A percentile compares a stretch with the other conserved stretches of the same genome.
Evolutionary conservation across 2,888 invertebrate species (phyloP).

Genomic region (Eupithecia pulchellata): DNA sequence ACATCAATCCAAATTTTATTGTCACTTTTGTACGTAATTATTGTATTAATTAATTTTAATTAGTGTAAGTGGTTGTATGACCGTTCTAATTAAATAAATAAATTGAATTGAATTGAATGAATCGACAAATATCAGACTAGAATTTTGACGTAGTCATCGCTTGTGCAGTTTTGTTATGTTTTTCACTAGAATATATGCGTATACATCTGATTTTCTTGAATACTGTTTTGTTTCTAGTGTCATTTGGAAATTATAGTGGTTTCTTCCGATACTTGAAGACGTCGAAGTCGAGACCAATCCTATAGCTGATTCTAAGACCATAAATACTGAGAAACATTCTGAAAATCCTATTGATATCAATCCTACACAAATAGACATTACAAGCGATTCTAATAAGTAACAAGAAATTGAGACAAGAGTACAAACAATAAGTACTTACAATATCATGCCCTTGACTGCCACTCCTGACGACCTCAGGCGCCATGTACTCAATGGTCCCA

Average conservation of each 20-base stretch:
- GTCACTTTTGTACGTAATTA: no score
- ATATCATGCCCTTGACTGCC: constrained; percentile 97
- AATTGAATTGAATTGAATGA: no score
- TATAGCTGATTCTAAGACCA: neutral
- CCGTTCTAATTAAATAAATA: no score
- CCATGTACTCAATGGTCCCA: constrained; percentile 99
- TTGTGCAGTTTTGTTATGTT: neutral
- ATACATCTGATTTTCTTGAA: neutral
- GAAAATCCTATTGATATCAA: neutral
- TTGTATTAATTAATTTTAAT: no score
- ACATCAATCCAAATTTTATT: no score
- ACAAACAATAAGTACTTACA: constrained; percentile 87
- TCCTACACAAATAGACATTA: neutral
- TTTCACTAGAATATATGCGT: neutral
- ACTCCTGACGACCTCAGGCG: constrained; percentile 93
- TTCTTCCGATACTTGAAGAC: neutral
- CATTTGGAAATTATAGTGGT: neutral
- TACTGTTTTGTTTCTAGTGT: neutral
- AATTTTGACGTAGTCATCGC: neutral
- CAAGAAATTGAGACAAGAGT: no score
- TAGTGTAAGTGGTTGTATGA: no score
- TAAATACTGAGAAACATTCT: neutral
- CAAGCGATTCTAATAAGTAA: neutral
- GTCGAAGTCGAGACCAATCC: neutral
- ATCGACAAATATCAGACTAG: no score